Evolutionary conservation across 2,888 invertebrate genomes (phyloP).

Genomic region (Arrhopalites spinosus): DNA sequence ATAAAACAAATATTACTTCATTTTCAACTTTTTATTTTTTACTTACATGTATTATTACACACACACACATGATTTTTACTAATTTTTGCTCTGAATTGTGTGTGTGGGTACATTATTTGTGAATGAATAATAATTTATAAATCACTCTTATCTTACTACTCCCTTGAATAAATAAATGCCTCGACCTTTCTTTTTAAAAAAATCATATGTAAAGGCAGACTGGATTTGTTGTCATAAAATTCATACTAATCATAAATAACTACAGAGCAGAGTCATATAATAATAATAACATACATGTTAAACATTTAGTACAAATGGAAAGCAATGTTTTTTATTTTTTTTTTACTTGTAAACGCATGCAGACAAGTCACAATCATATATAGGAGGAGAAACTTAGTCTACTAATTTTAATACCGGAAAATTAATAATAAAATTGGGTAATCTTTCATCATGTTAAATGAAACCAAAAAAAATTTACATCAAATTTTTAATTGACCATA

Average conservation of each 20-base stretch:
- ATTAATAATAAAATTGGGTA: no score
- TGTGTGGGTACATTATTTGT: conserved; percentile 8
- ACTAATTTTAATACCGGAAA: no score
- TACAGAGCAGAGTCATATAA: neutral
- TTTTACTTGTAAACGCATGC: no score
- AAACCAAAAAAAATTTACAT: no score
- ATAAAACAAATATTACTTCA: conserved; percentile 13
- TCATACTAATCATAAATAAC: neutral
- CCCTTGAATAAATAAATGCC: conserved; percentile 36
- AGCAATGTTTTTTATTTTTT: neutral
- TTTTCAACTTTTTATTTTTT: conserved; percentile 20
- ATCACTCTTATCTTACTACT: neutral
- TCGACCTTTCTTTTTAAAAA: conserved; percentile 13
- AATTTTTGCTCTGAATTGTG: conserved; percentile 18
- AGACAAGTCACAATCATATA: no score
- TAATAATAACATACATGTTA: neutral
- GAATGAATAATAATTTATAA: conserved; percentile 31
- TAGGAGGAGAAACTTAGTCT: no score
- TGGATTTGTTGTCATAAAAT: neutral
- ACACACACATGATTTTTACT: conserved; percentile 6
- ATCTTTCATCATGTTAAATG: no score
- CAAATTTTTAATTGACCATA: neutral
- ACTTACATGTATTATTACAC: conserved; percentile 31
- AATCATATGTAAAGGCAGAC: no score
- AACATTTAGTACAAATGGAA: neutral